These are phyloP conservation scores for Cydia pomonella DNA, from an alignment of 1,140 invertebrate genomes.

Conservation along the genomic window DNA sequence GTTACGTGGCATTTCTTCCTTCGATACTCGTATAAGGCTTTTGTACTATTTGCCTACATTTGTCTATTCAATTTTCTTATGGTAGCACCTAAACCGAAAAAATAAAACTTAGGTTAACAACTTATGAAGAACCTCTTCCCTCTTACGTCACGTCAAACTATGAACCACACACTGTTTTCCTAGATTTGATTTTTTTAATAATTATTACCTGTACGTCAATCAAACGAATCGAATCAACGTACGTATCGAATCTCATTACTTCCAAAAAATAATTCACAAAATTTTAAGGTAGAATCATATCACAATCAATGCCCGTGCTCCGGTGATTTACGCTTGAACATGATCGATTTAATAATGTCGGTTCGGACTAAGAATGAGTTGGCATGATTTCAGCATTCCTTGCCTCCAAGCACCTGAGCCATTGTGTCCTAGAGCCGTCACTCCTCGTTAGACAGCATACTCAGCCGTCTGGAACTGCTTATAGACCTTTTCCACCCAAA, in stretches of 20 bases:
- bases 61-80: neutral
- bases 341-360: slow-evolving; percentile 28
- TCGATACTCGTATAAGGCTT: neutral
- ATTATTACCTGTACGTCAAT: no score
- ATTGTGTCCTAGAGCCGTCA: slow-evolving; percentile 57
- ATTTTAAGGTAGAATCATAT: neutral
- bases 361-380: slow-evolving; percentile 28
- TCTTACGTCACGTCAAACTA: no score
- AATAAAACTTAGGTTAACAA: no score
- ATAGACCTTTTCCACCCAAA: slow-evolving; percentile 22
- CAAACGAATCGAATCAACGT: no score
- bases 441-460: slow-evolving; percentile 46
- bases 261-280: no score
- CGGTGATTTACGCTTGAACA: slow-evolving; percentile 2
- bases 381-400: slow-evolving; percentile 38
- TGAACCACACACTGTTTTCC: no score
- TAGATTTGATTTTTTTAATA: no score
- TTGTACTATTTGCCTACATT: neutral
- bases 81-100: neutral
- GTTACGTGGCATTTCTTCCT: neutral
- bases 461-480: slow-evolving; percentile 44
- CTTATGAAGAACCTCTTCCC: no score
- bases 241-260: no score
- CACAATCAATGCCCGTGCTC: neutral
- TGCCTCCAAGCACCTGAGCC: slow-evolving; percentile 49